Evolutionary conservation across 2,888 invertebrate genomes (phyloP), one percentile per base, ranked within the genome.

Genomic region (Charanyca ferruginea): DNA sequence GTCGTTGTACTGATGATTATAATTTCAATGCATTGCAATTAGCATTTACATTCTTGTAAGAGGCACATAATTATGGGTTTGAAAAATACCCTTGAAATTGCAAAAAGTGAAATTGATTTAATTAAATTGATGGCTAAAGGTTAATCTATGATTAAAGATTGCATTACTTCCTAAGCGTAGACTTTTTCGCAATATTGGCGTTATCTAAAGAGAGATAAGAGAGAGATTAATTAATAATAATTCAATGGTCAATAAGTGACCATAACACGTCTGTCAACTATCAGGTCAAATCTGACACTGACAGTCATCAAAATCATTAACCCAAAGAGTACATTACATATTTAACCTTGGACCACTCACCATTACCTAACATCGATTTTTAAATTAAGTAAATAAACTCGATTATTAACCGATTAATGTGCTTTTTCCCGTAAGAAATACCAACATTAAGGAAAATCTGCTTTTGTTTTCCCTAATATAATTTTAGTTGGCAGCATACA

Each of bases 11-110:
- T 53, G 28, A 18, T 65, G 55, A 67, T 59, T 66, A 44, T 71
- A 59, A 75, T 64, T 77, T 77, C 51, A 73, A 67, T 71, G 49
- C 49, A 67, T 49, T 72, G 61, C 44, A 59, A 64, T 64, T 71
- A 74, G 18, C 73, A 79, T 70, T 54, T 38, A 66, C 65, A 68
- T 79, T 65, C 9, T 55, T 38, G 3, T 41, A 51, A 23, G 45
- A 35, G 35, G 22, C 25, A 58, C 18, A 11, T 79, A 61, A 67
- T 66, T 66, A 64, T 38, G 51, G 45, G 48, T 69, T 44, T 62
- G 49, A 51, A 61, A 73, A 55, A 52, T 22, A 65, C 38, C 58
- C 71, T 79, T 79, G 71, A 59, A 61, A 60, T 60, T 47, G 16
- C 44, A 66, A 44, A 60, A 18, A 32, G 8, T 44, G 22, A 67